A percentile compares a stretch with the other conserved stretches of the same genome.
Conservation (phyloP, 92 coral and sea anemone species). For the Parazoanthus darwini region DNA sequence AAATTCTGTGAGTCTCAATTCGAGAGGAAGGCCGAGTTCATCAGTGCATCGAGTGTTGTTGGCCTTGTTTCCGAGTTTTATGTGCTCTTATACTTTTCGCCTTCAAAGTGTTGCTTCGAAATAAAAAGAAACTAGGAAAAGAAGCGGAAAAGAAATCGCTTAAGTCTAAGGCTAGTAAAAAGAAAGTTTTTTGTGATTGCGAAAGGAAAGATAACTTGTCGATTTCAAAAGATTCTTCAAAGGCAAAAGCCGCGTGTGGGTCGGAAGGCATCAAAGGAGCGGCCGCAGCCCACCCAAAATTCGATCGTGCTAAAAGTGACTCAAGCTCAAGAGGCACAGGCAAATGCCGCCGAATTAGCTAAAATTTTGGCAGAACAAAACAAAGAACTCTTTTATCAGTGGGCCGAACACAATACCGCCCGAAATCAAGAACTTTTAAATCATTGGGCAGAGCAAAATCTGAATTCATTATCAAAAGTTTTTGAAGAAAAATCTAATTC, state of each 20-base stretch:
- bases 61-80: conserved; percentile 17
- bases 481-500: conserved; percentile 8
- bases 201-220: not conserved
- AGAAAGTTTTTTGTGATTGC: conserved; percentile 24
- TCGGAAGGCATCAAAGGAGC: too few relatives aligned
- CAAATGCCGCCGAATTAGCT: conserved; percentile 9
- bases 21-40: conserved; percentile 34
- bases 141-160: conserved; percentile 24
- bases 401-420: not conserved
- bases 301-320: not conserved
- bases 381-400: not conserved
- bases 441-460: conserved; percentile 20
- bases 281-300: conserved; percentile 1
- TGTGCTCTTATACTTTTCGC: conserved; percentile 19
- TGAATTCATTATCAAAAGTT: not conserved
- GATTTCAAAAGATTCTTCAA: conserved; percentile 9
- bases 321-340: not conserved
- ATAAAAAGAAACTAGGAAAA: conserved; percentile 15
- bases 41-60: conserved; percentile 33
- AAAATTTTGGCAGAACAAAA: conserved; percentile 1
- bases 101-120: conserved; percentile 22
- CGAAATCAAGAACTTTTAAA: conserved; percentile 5
- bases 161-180: conserved; percentile 8
- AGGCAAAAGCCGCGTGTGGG: not conserved
- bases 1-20: conserved; percentile 9